Base-by-base conservation (phyloP, 2,113 vertebrate species). In the Pluvianellus socialis region DNA sequence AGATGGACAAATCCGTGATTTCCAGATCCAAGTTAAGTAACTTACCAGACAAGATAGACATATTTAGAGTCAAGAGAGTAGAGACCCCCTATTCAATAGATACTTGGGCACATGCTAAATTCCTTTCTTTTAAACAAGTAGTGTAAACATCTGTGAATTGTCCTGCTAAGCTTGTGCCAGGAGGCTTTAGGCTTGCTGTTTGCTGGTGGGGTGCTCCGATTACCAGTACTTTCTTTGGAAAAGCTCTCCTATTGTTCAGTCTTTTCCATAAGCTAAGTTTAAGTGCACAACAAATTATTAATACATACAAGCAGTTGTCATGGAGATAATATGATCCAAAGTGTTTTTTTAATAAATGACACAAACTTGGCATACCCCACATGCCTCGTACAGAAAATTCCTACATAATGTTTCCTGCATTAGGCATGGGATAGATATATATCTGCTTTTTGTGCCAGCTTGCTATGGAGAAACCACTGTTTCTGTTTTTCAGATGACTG, bases 281-380 rank as follows among this genome's bases (percentile, higher is more conserved):
- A 82, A 73, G 72, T 56, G 62, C 23, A 33, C 49, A 84, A 77
- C 53, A 85, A 85, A 70, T 95, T 70, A 86, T 94, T 88, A 88
- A 94, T 82, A 84, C 35, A 19, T 67, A 56, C 79, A 89, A 89
- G 61, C 76, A 72, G 96, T 97, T 91, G 96, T 91, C 94, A 95
- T 98, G 93, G 96, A 88, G 77, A 97, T 92, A 86, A 79, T 84
- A 44, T 45, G 71, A 85, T 74, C 71, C 45, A 53, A 59, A 53
- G 28, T 30, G 72, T 73, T 90, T 68, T 44, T 68, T 75, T 77
- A 81, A 28, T 65, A 68, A 93, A 33, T 70, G 32, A 52, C 32
- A 86, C 76, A 79, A 66, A 89, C 26, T 58, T 87, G 63, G 84
- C 70, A 85, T 44, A 38, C 83, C 82, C 70, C 45, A 49, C n/a